Base-by-base conservation (phyloP, 2,797 vertebrate species). In the Lepidocolaptes lacrymiger region DNA sequence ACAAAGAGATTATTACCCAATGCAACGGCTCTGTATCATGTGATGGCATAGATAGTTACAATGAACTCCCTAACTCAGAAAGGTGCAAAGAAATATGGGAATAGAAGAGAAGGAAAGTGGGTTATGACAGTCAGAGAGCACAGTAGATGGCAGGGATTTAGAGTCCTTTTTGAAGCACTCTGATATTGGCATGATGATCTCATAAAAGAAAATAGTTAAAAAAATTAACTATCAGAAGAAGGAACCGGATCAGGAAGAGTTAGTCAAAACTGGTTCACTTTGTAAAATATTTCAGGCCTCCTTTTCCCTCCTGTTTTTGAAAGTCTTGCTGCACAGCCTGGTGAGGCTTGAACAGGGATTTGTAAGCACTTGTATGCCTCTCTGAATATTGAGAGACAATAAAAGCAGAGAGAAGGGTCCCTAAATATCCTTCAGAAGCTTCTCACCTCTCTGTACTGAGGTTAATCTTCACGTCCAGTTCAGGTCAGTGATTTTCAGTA, bases 1-100 rank as follows among this genome's bases (percentile, higher is more conserved):
- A 43, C 0, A 1, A 66, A 34, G 27, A 81, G 28, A 12, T 34
- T 54, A 32, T 32, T 64, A 73, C 20, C 16, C 0, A 0, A 3
- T 46, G 56, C 22, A 56, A 32, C 39, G 28, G 24, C 36, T 76
- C 39, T 66, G 20, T 52, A 30, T 24, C 75, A 37, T 11, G 15
- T 51, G 34, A 80, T 55, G 21, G 46, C n/a, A 88, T 1, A 67
- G 62, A 43, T 16, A 75, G 51, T 23, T 41, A 64, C 74, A 89
- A 61, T 48, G 61, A 89, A 83, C 26, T 78, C 23, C 15, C 43
- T 72, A 4, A 48, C 72, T 66, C 64, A 66, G 54, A 88, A 85
- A 74, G 17, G 49, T 6, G 6, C 46, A 54, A 44, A 84, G 28
- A 95, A 89, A 80, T 37, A 27, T 2, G 32, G 59, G 37, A 78